phyloP scores from a whole-genome alignment of 1,140 invertebrate species.

The Aphelenchoides besseyi region DNA sequence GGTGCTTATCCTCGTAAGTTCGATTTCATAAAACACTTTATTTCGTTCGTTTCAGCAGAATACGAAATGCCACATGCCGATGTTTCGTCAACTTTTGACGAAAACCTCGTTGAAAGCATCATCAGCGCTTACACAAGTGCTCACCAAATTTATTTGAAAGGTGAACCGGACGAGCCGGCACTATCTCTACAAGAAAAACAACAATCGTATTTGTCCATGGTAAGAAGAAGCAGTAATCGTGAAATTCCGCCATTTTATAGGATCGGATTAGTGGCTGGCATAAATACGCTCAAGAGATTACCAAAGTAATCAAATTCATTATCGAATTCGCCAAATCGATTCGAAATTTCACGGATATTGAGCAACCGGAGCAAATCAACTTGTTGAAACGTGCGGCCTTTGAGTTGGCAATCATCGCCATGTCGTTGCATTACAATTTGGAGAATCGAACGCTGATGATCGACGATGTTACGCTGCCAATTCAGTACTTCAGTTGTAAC shows the following conservation, averaged over 20 bases:
- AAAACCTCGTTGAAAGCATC: constrained; percentile 35
- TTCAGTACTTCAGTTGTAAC: constrained; percentile 26
- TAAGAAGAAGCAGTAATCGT: constrained; percentile 5
- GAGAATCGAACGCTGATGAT: constrained; percentile 19
- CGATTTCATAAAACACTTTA: neutral
- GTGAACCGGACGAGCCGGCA: neutral
- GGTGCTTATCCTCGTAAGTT: neutral
- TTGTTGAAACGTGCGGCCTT: constrained; percentile 39
- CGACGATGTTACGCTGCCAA: constrained; percentile 28
- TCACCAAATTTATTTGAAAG: constrained; percentile 30
- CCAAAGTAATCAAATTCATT: constrained; percentile 48
- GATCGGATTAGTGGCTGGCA: constrained; percentile 39
- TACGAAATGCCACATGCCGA: constrained; percentile 24
- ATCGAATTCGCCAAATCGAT: constrained; percentile 50
- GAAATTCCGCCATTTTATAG: constrained; percentile 27
- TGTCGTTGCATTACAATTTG: constrained; percentile 28
- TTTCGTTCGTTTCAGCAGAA: neutral
- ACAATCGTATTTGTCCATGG: neutral
- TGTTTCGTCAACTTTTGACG: constrained; percentile 46
- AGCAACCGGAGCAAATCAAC: constrained; percentile 43
- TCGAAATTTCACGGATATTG: constrained; percentile 24
- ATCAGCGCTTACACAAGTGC: constrained; percentile 34
- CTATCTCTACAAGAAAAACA: constrained; percentile 9
- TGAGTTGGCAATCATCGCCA: constrained; percentile 40
- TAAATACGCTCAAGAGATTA: constrained; percentile 44